Base-by-base conservation (phyloP, 2,797 vertebrate species). In the Champsocephalus gunnari region DNA sequence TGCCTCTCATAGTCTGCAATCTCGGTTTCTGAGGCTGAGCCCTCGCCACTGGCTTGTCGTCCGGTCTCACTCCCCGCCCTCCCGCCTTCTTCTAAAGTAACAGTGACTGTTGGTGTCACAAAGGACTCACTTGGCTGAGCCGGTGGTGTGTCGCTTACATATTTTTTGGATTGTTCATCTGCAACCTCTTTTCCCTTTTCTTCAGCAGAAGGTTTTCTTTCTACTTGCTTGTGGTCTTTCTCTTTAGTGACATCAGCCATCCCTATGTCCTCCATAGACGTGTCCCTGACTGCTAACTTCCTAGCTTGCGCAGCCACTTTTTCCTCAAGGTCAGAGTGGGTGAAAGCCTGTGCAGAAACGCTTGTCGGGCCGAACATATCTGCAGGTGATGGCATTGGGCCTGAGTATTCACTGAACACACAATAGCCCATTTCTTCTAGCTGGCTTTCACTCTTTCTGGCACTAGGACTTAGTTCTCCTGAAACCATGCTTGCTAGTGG, bases 321-420 rank as follows among this genome's bases (percentile, higher is more conserved):
- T 65, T 93, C 95, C 79, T 94, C 90, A 64, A 95, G 85, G 75
- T 94, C 90, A 48, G 93, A 93, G 2, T 86, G 94, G 34, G 92
- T 94, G 62, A 96, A 96, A 38, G 60, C 80, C 80, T 95, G 91
- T 68, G 87, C 75, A 50, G 92, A 88, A n/a, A 88, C 81, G 45
- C 85, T 82, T 49, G 94, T 90, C n/a, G 95, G 95, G 79, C 95
- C 96, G 59, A 95, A 92, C 16, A 96, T 78, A 88, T 96, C 95
- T 55, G 95, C 98, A 59, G 98, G 98, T 21, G 98, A 99, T 5
- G 98, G 98, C 81, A 99, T 96, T 3, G 98, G 98, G 21, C 98
- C 97, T 2, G 97, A 98, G 89, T 99, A 99, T 86, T 99, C 99
- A 91, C 96, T 99, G 83, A 99, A 99, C 82, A 99, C 98, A 92